Evolutionary conservation across 2,797 vertebrate species (phyloP), one percentile per base, ranked within the genome.

Genomic region (Sebastiscus albofasciatus): DNA sequence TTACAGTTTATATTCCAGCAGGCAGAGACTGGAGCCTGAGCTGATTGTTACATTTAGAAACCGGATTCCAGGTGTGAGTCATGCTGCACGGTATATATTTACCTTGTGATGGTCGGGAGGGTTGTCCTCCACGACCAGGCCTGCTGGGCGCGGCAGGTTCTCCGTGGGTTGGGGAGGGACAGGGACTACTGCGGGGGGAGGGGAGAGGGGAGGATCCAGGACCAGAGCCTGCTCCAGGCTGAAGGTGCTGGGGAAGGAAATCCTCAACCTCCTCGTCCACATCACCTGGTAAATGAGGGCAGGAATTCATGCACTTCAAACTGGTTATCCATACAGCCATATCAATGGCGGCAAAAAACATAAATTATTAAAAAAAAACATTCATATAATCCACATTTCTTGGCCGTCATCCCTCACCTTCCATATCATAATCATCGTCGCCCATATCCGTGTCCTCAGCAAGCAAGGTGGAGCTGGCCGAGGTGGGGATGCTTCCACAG

Each of bases 361-460:
- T 2, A 2, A 65, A 49, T 4, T 4, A 65, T n/a, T 16, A 42
- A 42, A 42, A 42, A 42, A 42, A 52, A 33, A 36, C 2, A 24
- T 13, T 66, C 5, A 33, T 58, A 42, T 7, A 34, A 12, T 67
- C n/a, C 16, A 34, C 1, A 33, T 56, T 14, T 60, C 46, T 55
- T 22, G 26, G n/a, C 9, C 2, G 1, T n/a, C 46, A 31, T n/a
- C n/a, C 6, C 83, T 90, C 70, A 99, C 99, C 99, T 96, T 99
- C 99, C 98, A 99, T 98, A 61, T 99, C 98, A 11, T 97, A 99
- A 89, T 99, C 98, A 1, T 99, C 98, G 0, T 97, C 97, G 22
- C 96, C 93, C 86, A 99, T 93, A 54, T 98, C 97, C 0, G 96
- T 95, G 85, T 99, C 98, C 92, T 99, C 99, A 4, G 97, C 97